phyloP scores from a whole-genome alignment of 2,797 vertebrate species.

The Enteromius viviparus region DNA sequence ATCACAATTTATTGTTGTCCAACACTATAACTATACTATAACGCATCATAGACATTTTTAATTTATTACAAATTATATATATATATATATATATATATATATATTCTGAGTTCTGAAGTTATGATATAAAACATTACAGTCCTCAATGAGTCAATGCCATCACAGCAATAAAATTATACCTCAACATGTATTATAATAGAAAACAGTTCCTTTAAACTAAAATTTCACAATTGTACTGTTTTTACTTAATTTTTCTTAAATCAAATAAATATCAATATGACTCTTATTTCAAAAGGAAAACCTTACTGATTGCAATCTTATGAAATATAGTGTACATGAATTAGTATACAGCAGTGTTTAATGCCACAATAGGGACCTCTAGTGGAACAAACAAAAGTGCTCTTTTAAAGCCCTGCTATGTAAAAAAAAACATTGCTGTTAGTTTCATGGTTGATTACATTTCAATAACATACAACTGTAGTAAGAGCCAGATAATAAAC shows the following conservation, averaged over 20 bases:
- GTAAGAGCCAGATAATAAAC: conserved; percentile 18
- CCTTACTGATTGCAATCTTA: neutral
- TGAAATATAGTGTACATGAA: too few species aligned
- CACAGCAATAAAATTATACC: neutral
- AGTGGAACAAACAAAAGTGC: conserved; percentile 4
- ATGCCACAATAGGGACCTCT: conserved; percentile 25
- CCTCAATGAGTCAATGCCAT: neutral
- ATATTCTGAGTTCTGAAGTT: too few species aligned
- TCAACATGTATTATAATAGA: neutral
- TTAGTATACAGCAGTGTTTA: neutral
- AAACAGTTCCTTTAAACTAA: neutral
- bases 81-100: neutral
- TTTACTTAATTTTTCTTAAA: neutral
- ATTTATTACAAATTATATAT: too few species aligned
- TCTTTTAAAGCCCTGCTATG: neutral
- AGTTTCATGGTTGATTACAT: conserved; percentile 18
- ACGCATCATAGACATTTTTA: too few species aligned
- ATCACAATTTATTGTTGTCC: too few species aligned
- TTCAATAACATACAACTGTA: conserved; percentile 25
- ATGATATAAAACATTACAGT: too few species aligned
- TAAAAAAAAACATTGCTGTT: conserved; percentile 15
- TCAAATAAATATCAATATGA: too few species aligned
- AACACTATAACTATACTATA: too few species aligned
- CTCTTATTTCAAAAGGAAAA: neutral
- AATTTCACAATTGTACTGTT: neutral